phyloP scores from a whole-genome alignment of 30 jellyfish, hydroid and myxozoan species.

The Hydractinia echinata region DNA sequence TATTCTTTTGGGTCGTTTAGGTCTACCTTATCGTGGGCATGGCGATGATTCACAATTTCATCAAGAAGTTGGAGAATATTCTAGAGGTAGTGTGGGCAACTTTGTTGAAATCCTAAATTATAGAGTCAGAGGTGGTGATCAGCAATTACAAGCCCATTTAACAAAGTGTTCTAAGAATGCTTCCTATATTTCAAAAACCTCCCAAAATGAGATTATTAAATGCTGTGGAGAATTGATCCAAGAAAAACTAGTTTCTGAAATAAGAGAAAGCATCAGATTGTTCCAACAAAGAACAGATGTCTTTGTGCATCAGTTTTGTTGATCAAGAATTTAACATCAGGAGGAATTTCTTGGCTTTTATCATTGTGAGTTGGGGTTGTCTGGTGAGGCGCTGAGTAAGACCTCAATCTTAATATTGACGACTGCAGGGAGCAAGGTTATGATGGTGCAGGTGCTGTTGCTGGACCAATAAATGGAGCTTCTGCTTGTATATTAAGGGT shows the following conservation, averaged over 20 bases:
- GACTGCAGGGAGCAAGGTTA: conserved; percentile 64
- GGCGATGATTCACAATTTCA: conserved; percentile 33
- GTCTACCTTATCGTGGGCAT: conserved; percentile 18
- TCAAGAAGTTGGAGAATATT: conserved; percentile 27
- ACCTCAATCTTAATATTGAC: conserved; percentile 27
- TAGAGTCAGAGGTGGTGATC: conserved; percentile 31
- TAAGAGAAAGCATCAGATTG: conserved; percentile 32
- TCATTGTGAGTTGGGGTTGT: conserved; percentile 44
- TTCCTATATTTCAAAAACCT: conserved; percentile 47
- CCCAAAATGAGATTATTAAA: conserved; percentile 52
- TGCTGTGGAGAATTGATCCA: conserved; percentile 43
- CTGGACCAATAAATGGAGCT: conserved; percentile 51
- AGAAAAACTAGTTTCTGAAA: conserved; percentile 3
- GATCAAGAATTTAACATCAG: conserved; percentile 22
- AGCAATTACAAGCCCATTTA: conserved; percentile 17
- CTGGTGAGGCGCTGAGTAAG: conserved; percentile 52
- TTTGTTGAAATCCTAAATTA: conserved; percentile 30
- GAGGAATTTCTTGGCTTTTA: conserved; percentile 55
- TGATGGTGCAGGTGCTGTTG: conserved; percentile 78
- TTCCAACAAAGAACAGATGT: conserved; percentile 41
- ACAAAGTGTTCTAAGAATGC: conserved; percentile 36
- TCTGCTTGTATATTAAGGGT: no score
- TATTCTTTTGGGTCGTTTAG: neutral
- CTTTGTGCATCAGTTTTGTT: conserved; percentile 27
- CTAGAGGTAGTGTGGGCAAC: conserved; percentile 28